Percentiles rank a stretch among this genome's conserved stretches.
Evolutionary conservation across 2,113 vertebrate species (phyloP).

Genomic region (Pteruthius melanotis): DNA sequence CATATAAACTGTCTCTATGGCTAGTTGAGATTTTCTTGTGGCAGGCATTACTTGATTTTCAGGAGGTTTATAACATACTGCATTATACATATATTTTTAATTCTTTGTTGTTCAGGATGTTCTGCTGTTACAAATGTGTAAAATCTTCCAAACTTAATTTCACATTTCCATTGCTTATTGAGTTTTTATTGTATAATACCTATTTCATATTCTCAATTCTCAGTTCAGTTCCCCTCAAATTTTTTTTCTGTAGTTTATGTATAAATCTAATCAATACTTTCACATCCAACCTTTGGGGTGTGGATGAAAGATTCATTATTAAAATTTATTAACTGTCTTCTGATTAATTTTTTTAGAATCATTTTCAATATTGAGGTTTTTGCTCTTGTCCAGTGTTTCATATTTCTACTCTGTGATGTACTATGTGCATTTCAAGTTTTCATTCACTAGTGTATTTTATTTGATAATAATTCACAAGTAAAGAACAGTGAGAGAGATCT

Average conservation of each 20-base stretch:
- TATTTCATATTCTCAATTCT: background rate
- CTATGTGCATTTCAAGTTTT: background rate
- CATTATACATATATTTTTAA: background rate
- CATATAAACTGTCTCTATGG: background rate
- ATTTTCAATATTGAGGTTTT: background rate
- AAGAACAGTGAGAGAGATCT: background rate
- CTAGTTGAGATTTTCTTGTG: background rate
- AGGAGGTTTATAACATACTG: background rate
- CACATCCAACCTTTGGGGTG: background rate
- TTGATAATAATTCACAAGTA: background rate
- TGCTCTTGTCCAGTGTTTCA: background rate
- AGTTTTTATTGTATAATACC: background rate
- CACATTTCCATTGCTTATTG: background rate
- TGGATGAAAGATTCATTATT: background rate
- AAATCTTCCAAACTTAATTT: background rate
- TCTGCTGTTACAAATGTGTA: background rate
- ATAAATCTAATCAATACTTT: background rate
- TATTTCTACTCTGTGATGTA: background rate
- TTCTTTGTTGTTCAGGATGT: background rate
- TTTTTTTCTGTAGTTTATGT: background rate
- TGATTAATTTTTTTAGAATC: background rate
- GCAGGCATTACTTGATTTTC: background rate
- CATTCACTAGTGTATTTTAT: background rate
- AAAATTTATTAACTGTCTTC: background rate
- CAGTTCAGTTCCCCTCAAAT: background rate